Evolutionary conservation across 2,113 vertebrate species (phyloP).

Genomic region (Solea senegalensis): DNA sequence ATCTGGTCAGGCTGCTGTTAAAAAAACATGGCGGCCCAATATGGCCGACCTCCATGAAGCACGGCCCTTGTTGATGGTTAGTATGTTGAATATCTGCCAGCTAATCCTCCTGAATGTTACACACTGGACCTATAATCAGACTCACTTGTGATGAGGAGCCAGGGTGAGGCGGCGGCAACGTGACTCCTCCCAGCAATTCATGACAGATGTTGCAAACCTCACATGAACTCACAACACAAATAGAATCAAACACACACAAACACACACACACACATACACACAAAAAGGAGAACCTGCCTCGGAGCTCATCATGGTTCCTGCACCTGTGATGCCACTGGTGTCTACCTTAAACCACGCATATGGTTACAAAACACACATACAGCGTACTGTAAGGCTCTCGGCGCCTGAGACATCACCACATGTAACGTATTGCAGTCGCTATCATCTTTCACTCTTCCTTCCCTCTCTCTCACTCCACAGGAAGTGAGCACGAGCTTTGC

Average conservation of each 20-base stretch:
- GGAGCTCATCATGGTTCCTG: constrained; percentile 39
- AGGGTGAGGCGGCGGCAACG: constrained; percentile 18
- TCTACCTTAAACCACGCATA: constrained; percentile 28
- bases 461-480: constrained; percentile 17
- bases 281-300: constrained; percentile 11
- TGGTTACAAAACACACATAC: constrained; percentile 2
- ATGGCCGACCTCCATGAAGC: no score
- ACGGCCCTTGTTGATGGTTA: no score
- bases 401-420: constrained; percentile 23
- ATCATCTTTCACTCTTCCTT: constrained; percentile 12
- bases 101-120: no score
- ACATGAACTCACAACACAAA: constrained; percentile 37
- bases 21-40: no score
- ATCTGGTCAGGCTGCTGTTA: no score
- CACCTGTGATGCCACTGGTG: constrained; percentile 44
- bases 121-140: constrained; percentile 27
- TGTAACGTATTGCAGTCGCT: constrained; percentile 40
- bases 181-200: constrained; percentile 1
- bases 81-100: no score
- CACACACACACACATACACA: neutral
- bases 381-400: constrained; percentile 16
- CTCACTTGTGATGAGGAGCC: constrained; percentile 35
- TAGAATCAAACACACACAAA: constrained; percentile 8
- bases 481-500: constrained; percentile 33
- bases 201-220: constrained; percentile 35